Base-by-base conservation (phyloP, 2,888 invertebrate genomes). In the Drosophila buzzatii region DNA sequence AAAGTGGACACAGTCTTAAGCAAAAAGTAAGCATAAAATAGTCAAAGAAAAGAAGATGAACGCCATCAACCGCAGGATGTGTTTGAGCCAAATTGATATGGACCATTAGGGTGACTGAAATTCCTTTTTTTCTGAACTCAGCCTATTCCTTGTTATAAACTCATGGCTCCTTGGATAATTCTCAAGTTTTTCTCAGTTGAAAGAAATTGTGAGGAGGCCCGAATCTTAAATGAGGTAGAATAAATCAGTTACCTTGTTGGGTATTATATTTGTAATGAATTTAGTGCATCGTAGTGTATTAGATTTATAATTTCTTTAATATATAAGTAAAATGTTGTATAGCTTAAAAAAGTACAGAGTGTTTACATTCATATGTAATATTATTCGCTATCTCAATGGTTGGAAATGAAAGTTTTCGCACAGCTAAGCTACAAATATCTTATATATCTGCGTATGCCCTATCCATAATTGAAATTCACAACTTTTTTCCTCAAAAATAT, bases 81-180 rank as follows among this genome's bases (percentile, higher is more conserved):
- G 70, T 79, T 85, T 76, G 70, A 77, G 85, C 81, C 81, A 90
- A 90, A 91, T 91, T 91, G 88, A 90, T 91, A 90, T 87, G 76
- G 73, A 80, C 87, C 90, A 90, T 91, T 91, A 90, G 88, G 91
- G 88, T 89, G 76, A 80, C 79, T 82, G 55, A 67, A 61, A 64
- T 70, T 60, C 51, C 33, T 67, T 75, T 59, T 68, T 74, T 57
- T 55, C 53, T 35, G 66, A 8, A 49, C 47, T 62, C 41, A 56
- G 60, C 52, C 68, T 66, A 65, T 65, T 65, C 57, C 56, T 23
- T 12, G 12, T 65, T 58, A 62, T 42, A 70, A 74, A 79, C 76
- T 65, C 75, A 70, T 69, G 64, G 45, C 31, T 60, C n/a, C 52
- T 47, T 47, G 31, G 51, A 51, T 33, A 12, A 44, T 37, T n/a